Conservation (phyloP, 2,113 vertebrate genomes). For the Aldabrachelys gigantea region DNA sequence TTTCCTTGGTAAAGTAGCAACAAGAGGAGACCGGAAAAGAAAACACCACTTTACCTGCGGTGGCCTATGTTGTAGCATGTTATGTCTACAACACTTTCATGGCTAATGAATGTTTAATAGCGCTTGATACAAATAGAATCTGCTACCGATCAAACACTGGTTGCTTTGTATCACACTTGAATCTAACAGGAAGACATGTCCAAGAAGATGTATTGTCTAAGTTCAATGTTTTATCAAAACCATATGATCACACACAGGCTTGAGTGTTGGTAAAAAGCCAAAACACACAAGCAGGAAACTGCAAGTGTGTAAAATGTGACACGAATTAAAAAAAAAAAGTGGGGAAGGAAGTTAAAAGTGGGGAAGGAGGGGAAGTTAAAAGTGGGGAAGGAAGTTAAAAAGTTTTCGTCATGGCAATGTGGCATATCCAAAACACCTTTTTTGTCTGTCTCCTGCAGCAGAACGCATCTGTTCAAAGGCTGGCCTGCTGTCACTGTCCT, state of each 20-base stretch:
- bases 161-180: conserved; percentile 61
- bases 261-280: conserved; percentile 60
- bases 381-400: not conserved
- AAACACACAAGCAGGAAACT: conserved; percentile 73
- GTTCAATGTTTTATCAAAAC: conserved; percentile 69
- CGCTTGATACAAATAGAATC: conserved; percentile 44
- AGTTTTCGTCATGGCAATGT: not conserved
- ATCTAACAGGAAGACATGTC: conserved; percentile 72
- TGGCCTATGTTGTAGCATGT: not conserved
- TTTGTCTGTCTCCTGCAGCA: conserved; percentile 14
- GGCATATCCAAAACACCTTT: not conserved
- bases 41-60: not conserved
- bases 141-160: conserved; percentile 66
- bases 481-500: not conserved
- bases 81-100: not conserved
- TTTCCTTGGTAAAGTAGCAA: not conserved
- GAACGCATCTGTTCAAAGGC: conserved; percentile 11
- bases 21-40: not conserved
- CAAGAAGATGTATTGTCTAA: conserved; percentile 72
- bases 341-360: not conserved
- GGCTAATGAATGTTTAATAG: conserved; percentile 43
- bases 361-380: too few species aligned
- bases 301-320: conserved; percentile 69
- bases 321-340: not conserved
- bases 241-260: conserved; percentile 66